Base-by-base conservation (phyloP, 2,113 vertebrate genomes). In the Artemisiospiza belli region DNA sequence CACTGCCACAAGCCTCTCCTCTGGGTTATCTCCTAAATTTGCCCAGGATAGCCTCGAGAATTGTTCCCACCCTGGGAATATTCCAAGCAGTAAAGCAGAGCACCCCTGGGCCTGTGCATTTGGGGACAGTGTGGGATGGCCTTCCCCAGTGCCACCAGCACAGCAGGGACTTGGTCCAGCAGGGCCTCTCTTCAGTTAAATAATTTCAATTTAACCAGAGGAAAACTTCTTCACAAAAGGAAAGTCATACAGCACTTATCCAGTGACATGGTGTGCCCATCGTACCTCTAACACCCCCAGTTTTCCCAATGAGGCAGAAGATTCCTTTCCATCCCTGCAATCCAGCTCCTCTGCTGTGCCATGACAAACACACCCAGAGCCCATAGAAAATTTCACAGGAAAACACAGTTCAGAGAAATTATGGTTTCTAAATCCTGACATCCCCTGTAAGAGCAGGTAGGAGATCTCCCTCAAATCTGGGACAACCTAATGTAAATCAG, bases 61-160 rank as follows among this genome's bases (percentile, higher is more conserved):
- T 37, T 41, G 46, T 39, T 58, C 44, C 39, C 46, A 1, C 43
- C 18, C 37, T 54, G 64, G 64, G 64, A 57, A 28, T 54, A 51
- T 72, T 83, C 81, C 33, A 33, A 69, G 58, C 31, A 80, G 6
- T 13, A 21, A 67, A 55, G 49, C 20, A 67, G 35, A 76, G 8
- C 23, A 46, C 5, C 16, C 0, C 17, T 49, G 67, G 39, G 30
- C 7, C 33, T 4, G 19, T 4, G 20, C 5, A 7, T 23, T 9
- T 37, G 41, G 47, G 58, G 47, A 39, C 4, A 1, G 1, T 5
- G 17, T 55, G 31, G 64, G 68, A 70, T 14, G 11, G 15, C 28
- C 20, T 58, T 76, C 61, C 66, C 13, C 63, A 55, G 58, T 4
- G 41, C 31, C 66, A 73, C 25, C 62, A 73, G 58, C n/a, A 31